Conservation (phyloP, 1,140 invertebrate species). For the Pemphigus obesinymphae region DNA sequence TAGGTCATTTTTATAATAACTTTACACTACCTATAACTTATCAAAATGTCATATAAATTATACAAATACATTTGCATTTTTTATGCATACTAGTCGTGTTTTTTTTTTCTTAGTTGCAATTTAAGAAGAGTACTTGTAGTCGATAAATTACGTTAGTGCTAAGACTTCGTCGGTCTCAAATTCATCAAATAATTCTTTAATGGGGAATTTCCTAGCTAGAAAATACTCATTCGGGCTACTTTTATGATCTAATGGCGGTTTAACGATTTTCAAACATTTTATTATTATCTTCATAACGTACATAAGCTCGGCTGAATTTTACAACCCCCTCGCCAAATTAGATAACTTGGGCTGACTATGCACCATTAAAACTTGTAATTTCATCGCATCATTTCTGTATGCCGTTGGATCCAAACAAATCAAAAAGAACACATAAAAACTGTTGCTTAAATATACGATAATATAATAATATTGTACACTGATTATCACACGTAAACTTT, state of each 20-base stretch:
- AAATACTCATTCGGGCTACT: not conserved
- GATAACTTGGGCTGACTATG: not conserved
- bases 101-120: no score
- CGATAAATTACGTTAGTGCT: not conserved
- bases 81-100: no score
- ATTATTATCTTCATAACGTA: constrained; percentile 14
- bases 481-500: not conserved
- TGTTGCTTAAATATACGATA: not conserved
- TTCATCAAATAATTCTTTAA: not conserved
- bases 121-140: no score
- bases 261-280: constrained; percentile 23
- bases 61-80: no score
- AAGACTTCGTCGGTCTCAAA: not conserved
- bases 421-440: not conserved
- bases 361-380: not conserved
- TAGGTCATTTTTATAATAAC: no score
- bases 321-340: constrained; percentile 13
- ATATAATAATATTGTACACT: not conserved
- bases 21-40: no score
- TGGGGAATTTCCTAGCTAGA: not conserved
- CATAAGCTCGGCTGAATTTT: not conserved
- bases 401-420: not conserved
- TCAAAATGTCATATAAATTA: no score
- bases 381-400: not conserved
- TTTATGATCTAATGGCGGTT: constrained; percentile 11